A percentile compares a stretch with the other conserved stretches of the same genome.
phyloP scores from a whole-genome alignment of 1,140 invertebrate species.

The Hypsibius dujardini region DNA sequence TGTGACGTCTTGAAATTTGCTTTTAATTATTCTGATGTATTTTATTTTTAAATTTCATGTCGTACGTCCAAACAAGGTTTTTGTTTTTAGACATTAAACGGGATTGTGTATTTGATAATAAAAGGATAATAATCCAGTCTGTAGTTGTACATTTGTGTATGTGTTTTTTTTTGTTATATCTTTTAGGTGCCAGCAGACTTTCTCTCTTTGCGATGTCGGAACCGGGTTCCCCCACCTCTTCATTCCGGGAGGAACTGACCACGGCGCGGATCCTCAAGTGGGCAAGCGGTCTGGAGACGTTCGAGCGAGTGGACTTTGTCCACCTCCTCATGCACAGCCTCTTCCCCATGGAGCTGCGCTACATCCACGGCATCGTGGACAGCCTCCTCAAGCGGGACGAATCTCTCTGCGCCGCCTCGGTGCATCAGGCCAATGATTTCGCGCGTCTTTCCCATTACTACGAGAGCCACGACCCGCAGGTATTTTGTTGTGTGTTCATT shows the following conservation, averaged over 20 bases:
- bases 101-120: too few relatives aligned
- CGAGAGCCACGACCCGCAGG: background rate
- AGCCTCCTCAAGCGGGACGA: slow-evolving; percentile 12
- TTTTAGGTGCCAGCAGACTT: too few relatives aligned
- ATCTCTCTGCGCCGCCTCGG: background rate
- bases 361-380: slow-evolving; percentile 7
- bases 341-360: slow-evolving; percentile 11
- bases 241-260: background rate
- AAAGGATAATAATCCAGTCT: background rate
- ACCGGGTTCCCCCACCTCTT: background rate
- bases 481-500: too few relatives aligned
- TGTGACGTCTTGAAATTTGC: too few relatives aligned
- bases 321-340: background rate
- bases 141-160: background rate
- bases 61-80: too few relatives aligned
- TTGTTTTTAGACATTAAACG: too few relatives aligned
- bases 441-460: slow-evolving; percentile 13
- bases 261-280: background rate
- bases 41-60: too few relatives aligned
- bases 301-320: slow-evolving; percentile 15
- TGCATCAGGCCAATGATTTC: slow-evolving; percentile 13
- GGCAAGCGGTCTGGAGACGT: slow-evolving; percentile 12
- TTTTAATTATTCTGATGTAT: too few relatives aligned
- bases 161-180: background rate
- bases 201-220: background rate